Conservation (phyloP, 2,797 vertebrate genomes). For the Synaphobranchus kaupii region DNA sequence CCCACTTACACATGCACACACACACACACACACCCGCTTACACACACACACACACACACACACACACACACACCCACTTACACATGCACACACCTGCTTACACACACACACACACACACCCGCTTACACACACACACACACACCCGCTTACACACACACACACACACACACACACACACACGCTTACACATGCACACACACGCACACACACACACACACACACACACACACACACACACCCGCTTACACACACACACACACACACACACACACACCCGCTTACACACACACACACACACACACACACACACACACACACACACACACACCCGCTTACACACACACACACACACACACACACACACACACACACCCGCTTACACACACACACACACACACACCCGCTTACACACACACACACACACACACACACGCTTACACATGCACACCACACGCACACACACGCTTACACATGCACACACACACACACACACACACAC, state of each 20-base stretch:
- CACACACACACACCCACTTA: neutral
- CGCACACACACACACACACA: neutral
- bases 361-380: neutral
- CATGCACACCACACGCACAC: too few relatives aligned
- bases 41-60: neutral
- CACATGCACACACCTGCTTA: too few relatives aligned
- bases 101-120: neutral
- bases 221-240: neutral
- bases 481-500: neutral
- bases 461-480: too few relatives aligned
- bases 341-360: neutral
- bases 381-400: neutral
- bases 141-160: neutral
- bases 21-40: neutral
- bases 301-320: neutral
- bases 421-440: neutral
- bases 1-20: neutral
- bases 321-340: neutral
- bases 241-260: neutral
- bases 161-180: neutral
- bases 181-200: too few relatives aligned
- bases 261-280: neutral
- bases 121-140: neutral
- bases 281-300: neutral
- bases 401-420: neutral